phyloP scores from a whole-genome alignment of 1,140 invertebrate species.

The Caenorhabditis brenneri region DNA sequence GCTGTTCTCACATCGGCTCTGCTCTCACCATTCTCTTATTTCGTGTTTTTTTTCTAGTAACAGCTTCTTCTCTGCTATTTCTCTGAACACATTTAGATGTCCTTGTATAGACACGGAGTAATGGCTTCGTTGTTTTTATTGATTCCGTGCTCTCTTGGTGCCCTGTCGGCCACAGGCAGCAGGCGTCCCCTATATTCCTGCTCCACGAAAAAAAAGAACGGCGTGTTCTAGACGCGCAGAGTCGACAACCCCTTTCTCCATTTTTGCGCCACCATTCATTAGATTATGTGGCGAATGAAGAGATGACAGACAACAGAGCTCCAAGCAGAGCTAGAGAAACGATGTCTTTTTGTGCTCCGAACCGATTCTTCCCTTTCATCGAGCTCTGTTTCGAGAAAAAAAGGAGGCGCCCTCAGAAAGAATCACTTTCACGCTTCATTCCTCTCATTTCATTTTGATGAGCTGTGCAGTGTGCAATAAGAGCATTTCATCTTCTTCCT shows the following conservation, averaged over 20 bases:
- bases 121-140: conserved; percentile 2
- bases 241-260: not conserved
- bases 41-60: not conserved
- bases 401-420: not conserved
- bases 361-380: not conserved
- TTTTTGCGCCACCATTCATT: not conserved
- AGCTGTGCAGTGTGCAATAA: not conserved
- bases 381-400: not conserved
- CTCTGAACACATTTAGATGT: not conserved
- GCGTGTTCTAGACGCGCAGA: not conserved
- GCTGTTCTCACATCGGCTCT: not conserved
- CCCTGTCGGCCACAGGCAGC: not conserved
- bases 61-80: not conserved
- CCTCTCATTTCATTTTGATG: not conserved
- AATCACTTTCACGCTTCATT: not conserved
- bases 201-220: not conserved
- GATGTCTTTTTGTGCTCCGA: not conserved
- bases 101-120: not conserved
- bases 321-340: not conserved
- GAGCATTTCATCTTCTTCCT: not conserved
- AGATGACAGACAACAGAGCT: not conserved
- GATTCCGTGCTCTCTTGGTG: conserved; percentile 15
- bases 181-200: not conserved
- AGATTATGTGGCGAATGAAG: conserved; percentile 15
- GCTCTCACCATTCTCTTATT: not conserved